These are phyloP conservation scores for Setipinna tenuifilis DNA, from an alignment of 2,797 vertebrate species.

Conservation along the genomic window DNA sequence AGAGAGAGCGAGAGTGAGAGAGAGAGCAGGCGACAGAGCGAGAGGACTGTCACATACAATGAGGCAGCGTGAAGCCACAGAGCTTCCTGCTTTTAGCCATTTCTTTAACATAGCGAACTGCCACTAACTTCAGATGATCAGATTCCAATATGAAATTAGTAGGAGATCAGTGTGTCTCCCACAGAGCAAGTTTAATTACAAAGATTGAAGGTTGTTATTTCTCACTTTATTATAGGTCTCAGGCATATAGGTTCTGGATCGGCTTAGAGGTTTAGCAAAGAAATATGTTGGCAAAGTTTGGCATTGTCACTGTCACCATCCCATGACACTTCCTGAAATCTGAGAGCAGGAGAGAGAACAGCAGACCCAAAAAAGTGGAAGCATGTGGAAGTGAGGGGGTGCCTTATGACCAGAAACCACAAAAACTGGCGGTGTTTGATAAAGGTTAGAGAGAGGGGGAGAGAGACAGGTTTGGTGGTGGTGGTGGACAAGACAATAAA, in stretches of 20 bases:
- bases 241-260: neutral
- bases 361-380: neutral
- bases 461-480: conserved; percentile 22
- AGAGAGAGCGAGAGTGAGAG: neutral
- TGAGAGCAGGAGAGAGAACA: neutral
- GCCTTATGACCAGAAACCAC: neutral
- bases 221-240: neutral
- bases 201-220: neutral
- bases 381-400: neutral
- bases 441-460: no score
- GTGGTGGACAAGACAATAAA: neutral
- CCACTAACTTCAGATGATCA: conserved; percentile 42
- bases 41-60: neutral
- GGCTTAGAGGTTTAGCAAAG: neutral
- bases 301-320: neutral
- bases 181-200: neutral
- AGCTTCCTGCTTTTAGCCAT: conserved; percentile 17
- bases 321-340: conserved; percentile 2
- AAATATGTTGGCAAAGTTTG: neutral
- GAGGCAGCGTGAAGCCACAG: conserved; percentile 1
- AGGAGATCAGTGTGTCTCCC: neutral
- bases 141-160: neutral
- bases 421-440: no score
- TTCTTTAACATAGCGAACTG: conserved; percentile 65
- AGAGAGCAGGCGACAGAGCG: conserved; percentile 19